Conservation (phyloP, 2,113 vertebrate genomes). For the Melanerpes formicivorus region DNA sequence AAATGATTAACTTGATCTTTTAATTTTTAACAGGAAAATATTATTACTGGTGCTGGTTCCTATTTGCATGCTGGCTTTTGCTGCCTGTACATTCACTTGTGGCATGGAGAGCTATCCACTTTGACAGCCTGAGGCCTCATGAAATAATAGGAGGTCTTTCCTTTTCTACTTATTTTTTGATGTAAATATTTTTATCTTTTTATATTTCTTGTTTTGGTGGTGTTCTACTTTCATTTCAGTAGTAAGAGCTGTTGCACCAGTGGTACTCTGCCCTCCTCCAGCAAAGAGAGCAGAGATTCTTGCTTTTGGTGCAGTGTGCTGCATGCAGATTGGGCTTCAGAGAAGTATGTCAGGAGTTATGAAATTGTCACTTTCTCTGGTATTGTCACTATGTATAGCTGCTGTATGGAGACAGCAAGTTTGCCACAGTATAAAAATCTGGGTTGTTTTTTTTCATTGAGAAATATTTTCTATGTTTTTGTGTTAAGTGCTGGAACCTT, state of each 20-base stretch:
- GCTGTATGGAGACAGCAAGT: background rate
- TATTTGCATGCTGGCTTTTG: background rate
- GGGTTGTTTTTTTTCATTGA: background rate
- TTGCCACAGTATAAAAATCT: background rate
- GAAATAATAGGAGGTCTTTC: background rate
- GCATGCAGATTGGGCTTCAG: background rate
- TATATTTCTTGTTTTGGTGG: background rate
- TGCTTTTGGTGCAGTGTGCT: background rate
- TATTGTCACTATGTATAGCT: background rate
- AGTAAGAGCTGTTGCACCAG: background rate
- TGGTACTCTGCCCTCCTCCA: background rate
- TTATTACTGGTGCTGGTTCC: background rate
- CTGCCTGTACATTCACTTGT: background rate
- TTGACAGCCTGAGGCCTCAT: background rate
- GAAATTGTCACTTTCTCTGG: background rate
- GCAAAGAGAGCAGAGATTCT: background rate
- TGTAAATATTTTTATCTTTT: background rate
- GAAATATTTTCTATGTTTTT: background rate
- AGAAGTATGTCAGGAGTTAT: background rate
- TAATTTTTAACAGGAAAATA: background rate
- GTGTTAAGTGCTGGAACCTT: background rate
- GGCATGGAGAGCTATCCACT: background rate
- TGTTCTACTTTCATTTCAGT: background rate
- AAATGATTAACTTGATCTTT: background rate
- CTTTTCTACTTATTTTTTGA: background rate